Evolutionary conservation across 2,888 invertebrate genomes (phyloP), one percentile per base, ranked within the genome.

Genomic region (Apamea anceps): DNA sequence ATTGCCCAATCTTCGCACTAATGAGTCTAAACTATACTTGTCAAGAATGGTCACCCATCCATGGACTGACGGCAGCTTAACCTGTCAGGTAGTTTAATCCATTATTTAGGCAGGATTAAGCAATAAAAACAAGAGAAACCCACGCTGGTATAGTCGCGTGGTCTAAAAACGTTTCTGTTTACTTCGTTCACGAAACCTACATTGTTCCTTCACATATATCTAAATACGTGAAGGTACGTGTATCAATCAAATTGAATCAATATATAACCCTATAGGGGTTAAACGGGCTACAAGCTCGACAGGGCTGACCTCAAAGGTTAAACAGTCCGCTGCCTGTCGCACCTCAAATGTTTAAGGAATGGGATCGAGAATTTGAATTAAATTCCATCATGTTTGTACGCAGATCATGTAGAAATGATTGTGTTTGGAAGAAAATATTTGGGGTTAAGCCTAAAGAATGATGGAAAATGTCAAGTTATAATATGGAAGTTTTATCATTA

Each of bases 291-390:
- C 21, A 12, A 10, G 25, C 12, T 57, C 57, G 25, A 12, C 57
- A 18, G 60, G 32, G 2, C 57, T 70, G 79, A 79, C 85, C 87
- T 79, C 85, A 70, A 75, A 60, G 75, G 85, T 79, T 68, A 75
- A 87, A 84, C 79, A 87, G 42, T 78, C 37, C 77, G 68, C 18
- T 71, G 54, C 54, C 72, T 75, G 67, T 84, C 75, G 62, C 54
- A 75, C 75, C 79, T 84, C 79, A 85, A 79, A 87, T 79, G 79
- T 84, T 79, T 75, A 87, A 73, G 87, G 79, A 42, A 66, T 75
- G 70, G 75, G 79, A 63, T 79, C 70, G 63, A 67, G 42, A 63
- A 71, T 79, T 75, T 45, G 68, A 79, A 87, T 84, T 84, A 87
- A 87, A 85, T 85, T 68, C 51, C 37, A 63, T 21, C 63, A 73